Conservation (phyloP, 2,797 vertebrate genomes). For the Xenops minutus region DNA sequence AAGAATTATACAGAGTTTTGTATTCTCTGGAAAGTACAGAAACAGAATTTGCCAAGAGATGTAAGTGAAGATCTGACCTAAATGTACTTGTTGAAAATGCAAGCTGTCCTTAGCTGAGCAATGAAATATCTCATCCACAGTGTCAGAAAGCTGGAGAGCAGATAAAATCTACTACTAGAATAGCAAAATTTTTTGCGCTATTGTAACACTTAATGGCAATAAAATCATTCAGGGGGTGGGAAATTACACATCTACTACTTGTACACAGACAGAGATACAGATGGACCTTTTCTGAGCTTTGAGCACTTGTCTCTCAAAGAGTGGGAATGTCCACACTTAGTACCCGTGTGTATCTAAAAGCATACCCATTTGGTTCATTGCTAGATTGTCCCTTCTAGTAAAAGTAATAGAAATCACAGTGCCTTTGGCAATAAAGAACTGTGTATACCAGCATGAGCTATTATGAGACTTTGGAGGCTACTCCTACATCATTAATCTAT, state of each 20-base stretch:
- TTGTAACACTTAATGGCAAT: neutral
- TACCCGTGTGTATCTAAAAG: neutral
- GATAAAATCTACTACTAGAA: neutral
- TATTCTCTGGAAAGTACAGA: neutral
- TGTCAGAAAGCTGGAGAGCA: neutral
- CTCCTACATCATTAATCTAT: neutral
- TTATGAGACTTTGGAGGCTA: neutral
- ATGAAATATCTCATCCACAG: neutral
- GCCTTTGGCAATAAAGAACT: neutral
- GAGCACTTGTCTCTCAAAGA: neutral
- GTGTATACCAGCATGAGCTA: fast-evolving
- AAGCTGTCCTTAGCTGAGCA: neutral
- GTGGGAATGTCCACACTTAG: neutral
- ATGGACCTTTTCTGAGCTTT: fast-evolving
- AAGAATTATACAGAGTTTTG: neutral
- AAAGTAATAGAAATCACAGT: neutral
- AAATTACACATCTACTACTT: neutral
- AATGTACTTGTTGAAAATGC: neutral
- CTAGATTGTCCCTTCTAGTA: neutral
- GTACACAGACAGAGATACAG: neutral
- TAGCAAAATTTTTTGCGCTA: neutral
- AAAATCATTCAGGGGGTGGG: neutral
- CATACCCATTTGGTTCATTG: neutral
- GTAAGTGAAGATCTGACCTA: neutral
- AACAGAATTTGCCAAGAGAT: neutral